Evolutionary conservation across 2,888 invertebrate species (phyloP), one percentile per base, ranked within the genome.

Genomic region (Agrilus mali): DNA sequence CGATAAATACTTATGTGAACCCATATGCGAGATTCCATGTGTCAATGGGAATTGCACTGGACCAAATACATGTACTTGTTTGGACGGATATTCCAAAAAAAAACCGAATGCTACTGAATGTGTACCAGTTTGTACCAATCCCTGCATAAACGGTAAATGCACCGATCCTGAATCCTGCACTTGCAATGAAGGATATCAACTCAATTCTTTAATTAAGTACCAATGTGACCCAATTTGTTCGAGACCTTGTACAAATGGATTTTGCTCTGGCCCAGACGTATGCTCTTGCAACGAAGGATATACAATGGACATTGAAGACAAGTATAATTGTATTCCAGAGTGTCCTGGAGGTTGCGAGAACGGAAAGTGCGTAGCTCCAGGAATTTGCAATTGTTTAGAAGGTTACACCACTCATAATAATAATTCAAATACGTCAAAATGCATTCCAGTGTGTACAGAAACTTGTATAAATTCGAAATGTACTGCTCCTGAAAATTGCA

Each of bases 401-500:
- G 51, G 53, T 34, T 53, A 46, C 7, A 42, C 13, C 12, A 3
- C 4, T 10, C 35, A 22, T 32, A 35, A 53, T 42, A 20, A 34
- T 36, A 51, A n/a, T n/a, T n/a, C 42, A 13, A 50, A 53, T 36
- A 48, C 44, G 31, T 50, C 46, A 36, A 44, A 48, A 34, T 60
- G 60, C 34, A 72, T 48, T 14, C 58, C 60, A 3, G 37, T 33
- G 7, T 61, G 61, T 38, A 42, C 38, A 1, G 60, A 46, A 33
- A 41, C 47, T 13, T 61, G 61, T 41, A 7, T 66, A n/a, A 71
- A 73, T 50, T 72, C 72, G 1, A 64, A 65, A 35, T 75, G 75
- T 47, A 66, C 69, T 13, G 69, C 67, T 0, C 61, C 54, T n/a
- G 61, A 66, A 46, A 49, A 51, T 6, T 68, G 68, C 50, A 55